Conservation (phyloP, 2,797 vertebrate genomes). For the Potorous gilbertii region DNA sequence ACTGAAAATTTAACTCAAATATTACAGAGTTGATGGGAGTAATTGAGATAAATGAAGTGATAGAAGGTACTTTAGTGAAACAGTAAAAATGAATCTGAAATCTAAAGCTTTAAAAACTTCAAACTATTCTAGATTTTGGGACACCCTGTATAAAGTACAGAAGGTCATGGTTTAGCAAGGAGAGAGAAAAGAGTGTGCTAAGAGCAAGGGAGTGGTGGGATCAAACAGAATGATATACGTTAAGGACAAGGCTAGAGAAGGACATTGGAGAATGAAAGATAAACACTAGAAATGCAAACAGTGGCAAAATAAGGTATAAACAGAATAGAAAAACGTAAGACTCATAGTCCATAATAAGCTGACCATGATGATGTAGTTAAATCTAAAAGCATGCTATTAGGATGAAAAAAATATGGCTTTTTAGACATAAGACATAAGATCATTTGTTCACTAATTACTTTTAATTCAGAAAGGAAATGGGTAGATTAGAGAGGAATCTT, state of each 20-base stretch:
- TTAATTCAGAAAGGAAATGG: not conserved
- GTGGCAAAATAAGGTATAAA: not conserved
- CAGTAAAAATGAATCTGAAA: not conserved
- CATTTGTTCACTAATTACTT: not conserved
- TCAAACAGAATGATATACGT: not conserved
- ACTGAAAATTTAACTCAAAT: not conserved
- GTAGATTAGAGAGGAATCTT: not conserved
- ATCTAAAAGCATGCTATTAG: not conserved
- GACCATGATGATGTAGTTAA: not conserved
- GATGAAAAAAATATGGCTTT: not conserved
- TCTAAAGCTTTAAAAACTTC: not conserved
- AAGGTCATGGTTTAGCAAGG: not conserved
- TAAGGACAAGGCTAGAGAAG: not conserved
- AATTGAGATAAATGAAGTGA: not conserved
- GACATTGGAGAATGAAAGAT: not conserved
- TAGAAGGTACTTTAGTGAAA: not conserved
- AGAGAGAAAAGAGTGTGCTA: no score
- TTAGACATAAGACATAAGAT: not conserved
- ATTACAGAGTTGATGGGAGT: not conserved
- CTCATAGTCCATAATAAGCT: accelerated
- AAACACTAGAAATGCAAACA: not conserved
- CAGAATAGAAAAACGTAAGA: not conserved
- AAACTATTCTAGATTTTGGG: not conserved
- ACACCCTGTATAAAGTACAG: not conserved
- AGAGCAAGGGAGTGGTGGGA: not conserved